A percentile compares a stretch with the other conserved stretches of the same genome.
These are phyloP conservation scores for Cynopterus brachyotis DNA, from an alignment of 2,113 vertebrate genomes.

Conservation along the genomic window DNA sequence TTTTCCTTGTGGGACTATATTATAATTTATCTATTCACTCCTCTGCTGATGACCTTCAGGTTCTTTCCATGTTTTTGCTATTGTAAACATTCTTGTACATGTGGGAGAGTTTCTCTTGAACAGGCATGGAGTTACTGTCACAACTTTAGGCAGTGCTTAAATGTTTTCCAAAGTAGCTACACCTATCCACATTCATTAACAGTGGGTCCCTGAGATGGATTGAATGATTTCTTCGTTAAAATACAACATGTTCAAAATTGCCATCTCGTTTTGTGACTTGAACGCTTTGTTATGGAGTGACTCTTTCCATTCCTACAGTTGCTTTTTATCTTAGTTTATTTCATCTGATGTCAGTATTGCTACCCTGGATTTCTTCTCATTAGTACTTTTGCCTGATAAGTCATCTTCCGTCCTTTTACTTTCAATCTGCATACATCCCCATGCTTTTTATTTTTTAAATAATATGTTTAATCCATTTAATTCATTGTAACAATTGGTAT, in stretches of 20 bases:
- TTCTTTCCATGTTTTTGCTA: neutral
- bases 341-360: neutral
- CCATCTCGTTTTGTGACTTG: neutral
- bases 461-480: neutral
- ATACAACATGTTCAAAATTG: neutral
- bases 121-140: neutral
- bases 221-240: neutral
- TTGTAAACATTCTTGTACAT: neutral
- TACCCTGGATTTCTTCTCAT: neutral
- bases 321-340: neutral
- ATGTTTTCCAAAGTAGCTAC: neutral
- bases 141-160: too few relatives aligned
- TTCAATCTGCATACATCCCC: neutral
- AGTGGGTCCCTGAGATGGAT: neutral
- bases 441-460: neutral
- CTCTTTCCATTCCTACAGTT: neutral
- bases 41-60: neutral
- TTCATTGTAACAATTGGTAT: neutral
- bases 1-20: neutral
- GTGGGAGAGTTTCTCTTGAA: neutral
- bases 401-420: neutral
- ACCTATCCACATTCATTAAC: neutral
- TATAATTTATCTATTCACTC: neutral
- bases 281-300: neutral
- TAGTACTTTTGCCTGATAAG: neutral